Evolutionary conservation across 2,888 invertebrate species (phyloP).

Genomic region (Protonemura montana): DNA sequence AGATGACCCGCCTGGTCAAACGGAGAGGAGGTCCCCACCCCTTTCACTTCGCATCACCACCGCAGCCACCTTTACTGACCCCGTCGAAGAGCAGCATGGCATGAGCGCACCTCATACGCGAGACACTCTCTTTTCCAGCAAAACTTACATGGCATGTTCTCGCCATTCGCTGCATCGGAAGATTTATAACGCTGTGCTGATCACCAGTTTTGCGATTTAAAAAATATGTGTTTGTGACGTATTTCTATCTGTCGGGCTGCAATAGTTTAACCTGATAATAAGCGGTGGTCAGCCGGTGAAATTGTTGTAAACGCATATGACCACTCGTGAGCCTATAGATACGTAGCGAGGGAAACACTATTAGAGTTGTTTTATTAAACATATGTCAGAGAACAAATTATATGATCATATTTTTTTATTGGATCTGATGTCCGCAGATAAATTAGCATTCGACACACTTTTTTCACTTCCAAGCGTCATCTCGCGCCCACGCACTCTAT

Average conservation of each 20-base stretch:
- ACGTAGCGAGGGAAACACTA: background rate
- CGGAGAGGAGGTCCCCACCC: background rate
- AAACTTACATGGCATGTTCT: background rate
- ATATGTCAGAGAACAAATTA: background rate
- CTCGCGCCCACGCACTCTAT: background rate
- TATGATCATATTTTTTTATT: too few species aligned
- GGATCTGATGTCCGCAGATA: too few species aligned
- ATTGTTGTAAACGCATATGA: background rate
- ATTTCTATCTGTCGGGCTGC: background rate
- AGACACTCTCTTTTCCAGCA: background rate
- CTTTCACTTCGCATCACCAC: slow-evolving; percentile 1
- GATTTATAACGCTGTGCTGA: background rate
- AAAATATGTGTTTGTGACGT: background rate
- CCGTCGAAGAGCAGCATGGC: background rate
- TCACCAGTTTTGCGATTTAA: background rate
- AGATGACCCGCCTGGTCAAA: background rate
- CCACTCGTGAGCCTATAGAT: background rate
- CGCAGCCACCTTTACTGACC: slow-evolving; percentile 18
- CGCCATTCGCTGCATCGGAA: background rate
- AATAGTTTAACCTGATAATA: background rate
- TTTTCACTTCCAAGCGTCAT: background rate
- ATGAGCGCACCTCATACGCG: background rate
- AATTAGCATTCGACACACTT: background rate
- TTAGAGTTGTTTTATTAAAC: background rate
- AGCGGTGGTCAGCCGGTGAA: background rate